Base-by-base conservation (phyloP, 2,888 invertebrate genomes). In the Platycnemis pennipes region DNA sequence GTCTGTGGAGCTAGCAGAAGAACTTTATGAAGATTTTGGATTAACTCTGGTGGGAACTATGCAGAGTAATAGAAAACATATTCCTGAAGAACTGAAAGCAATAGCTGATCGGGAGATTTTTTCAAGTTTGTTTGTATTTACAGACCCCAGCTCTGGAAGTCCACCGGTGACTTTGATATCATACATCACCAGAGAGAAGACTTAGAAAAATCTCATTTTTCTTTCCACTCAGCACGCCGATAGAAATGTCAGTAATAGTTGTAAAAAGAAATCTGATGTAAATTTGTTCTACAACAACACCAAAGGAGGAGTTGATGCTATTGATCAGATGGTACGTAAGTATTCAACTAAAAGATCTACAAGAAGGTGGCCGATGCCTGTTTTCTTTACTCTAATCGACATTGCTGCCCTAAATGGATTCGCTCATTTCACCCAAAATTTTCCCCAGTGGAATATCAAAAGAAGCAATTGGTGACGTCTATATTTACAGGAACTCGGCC, bases 1-100 rank as follows among this genome's bases (percentile, higher is more conserved):
- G 31, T 94, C 94, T 26, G 94, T 94, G 37, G 94, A 94, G 22
- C 63, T 94, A 26, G 94, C 94, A 69, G 94, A 94, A 63, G 56
- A 91, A 31, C 53, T 53, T 22, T 91, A 42, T 49, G 42, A 26
- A 37, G 49, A 91, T 49, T 49, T 56, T 45, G 44, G 63, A 63
- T 45, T 94, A 22, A 94, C 63, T 44, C 7, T 44, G 31, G 94
- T 94, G 31, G 94, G 45, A 69, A 63, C 77, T 0, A 94, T 69
- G 77, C 63, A 94, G 63, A 69, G n/a, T n/a, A n/a, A n/a, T n/a
- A n/a, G n/a, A n/a, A n/a, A n/a, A n/a, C n/a, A n/a, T n/a, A n/a
- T 94, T 16, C 94, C 94, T 44, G 37, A 94, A 63, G 44, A 94
- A 69, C 77, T 94, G 63, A 94, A 94, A 37, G n/a, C 19, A 42